Evolutionary conservation across 2,113 vertebrate species (phyloP), one percentile per base, ranked within the genome.

Genomic region (Opisthocomus hoazin): DNA sequence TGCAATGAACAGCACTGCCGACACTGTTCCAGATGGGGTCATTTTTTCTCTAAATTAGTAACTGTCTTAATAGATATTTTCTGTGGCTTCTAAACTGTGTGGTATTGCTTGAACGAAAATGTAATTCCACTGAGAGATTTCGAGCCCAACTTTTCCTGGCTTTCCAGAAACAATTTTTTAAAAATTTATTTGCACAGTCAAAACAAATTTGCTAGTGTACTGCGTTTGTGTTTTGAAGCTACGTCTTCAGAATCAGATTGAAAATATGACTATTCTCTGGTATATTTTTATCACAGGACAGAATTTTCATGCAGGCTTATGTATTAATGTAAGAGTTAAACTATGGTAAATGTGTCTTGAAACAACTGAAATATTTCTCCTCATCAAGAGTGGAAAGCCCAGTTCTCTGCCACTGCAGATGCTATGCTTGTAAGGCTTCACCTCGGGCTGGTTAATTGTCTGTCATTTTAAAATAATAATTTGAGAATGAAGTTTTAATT

Each of bases 41-140:
- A 84, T 92, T 86, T 92, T 93, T 95, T 71, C 79, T 94, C 85
- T 85, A 88, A 93, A 88, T 96, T 94, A 95, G n/a, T 89, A 89
- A 63, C 88, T 90, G 85, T 75, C 76, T 96, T 95, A 95, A 86
- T 92, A 92, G 89, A 85, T 90, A 54, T 88, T 93, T 94, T 93
- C 76, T 46, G 32, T 83, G 64, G 80, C 80, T 95, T 93, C 89
- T 71, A 86, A 86, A 70, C 76, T 69, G 9, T 80, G 80, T 82
- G 50, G 56, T 90, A 37, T 63, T 93, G 71, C 60, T 90, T 89
- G 93, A 94, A 73, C 2, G 0, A 92, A 90, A 95, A 80, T 77
- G 45, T 80, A 80, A 93, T 92, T 86, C 82, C 78, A 57, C n/a
- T 11, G 89, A 78, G 91, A 89, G 71, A 34, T 61, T 93, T 95